These are phyloP conservation scores for Eupithecia insigniata DNA, from an alignment of 2,888 invertebrate genomes.

Conservation along the genomic window DNA sequence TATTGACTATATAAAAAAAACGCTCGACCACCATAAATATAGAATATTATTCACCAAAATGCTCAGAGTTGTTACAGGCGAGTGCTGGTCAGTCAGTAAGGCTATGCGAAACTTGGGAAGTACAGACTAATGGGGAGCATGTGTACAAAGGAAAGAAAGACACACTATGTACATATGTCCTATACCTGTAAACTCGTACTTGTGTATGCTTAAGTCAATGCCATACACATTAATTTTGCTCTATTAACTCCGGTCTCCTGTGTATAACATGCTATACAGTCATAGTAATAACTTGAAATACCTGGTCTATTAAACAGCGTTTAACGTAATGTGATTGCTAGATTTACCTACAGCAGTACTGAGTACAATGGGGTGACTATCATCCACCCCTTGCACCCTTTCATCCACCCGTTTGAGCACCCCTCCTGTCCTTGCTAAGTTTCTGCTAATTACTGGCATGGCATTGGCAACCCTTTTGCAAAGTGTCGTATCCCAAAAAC, in stretches of 20 bases:
- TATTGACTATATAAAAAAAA: no score
- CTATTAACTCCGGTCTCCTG: not conserved
- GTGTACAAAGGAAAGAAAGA: no score
- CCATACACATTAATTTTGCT: not conserved
- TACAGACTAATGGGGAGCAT: no score
- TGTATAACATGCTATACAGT: not conserved
- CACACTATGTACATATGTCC: no score
- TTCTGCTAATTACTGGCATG: constrained; percentile 69
- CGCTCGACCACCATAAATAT: no score
- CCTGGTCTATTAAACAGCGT: constrained; percentile 10
- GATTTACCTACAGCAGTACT: constrained; percentile 5
- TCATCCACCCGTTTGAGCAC: constrained; percentile 47
- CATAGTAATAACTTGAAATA: not conserved
- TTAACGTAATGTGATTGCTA: constrained; percentile 10
- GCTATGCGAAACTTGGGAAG: no score
- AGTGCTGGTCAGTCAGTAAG: no score
- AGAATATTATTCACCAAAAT: no score
- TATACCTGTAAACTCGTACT: no score
- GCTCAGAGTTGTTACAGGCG: no score
- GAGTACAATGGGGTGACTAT: not conserved
- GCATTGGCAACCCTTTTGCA: constrained; percentile 45
- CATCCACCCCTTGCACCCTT: constrained; percentile 56
- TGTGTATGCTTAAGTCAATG: no score
- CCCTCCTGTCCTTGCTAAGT: constrained; percentile 56
- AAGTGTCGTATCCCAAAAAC: constrained; percentile 51